phyloP scores from a whole-genome alignment of 2,113 vertebrate genomes.

The Helogale parvula region DNA sequence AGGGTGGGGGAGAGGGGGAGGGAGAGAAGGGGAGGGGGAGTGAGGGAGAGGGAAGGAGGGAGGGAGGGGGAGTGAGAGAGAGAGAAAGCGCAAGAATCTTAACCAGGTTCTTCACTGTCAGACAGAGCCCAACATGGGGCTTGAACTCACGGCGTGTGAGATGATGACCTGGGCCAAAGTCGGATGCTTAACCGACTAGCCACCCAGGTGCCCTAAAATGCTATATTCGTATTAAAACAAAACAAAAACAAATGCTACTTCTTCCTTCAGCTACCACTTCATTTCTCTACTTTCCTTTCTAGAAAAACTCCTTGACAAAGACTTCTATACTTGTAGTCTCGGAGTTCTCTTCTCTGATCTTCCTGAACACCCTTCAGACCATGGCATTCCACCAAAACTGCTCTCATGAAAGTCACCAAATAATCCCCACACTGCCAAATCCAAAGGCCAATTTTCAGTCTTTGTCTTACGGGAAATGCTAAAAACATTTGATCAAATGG shows the following conservation, averaged over 20 bases:
- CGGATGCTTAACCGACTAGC: too few species aligned
- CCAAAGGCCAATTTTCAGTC: background rate
- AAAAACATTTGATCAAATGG: slow-evolving; percentile 4
- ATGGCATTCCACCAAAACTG: background rate
- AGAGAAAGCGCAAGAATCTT: too few species aligned
- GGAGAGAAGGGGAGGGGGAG: too few species aligned
- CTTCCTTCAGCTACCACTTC: background rate
- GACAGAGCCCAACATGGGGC: too few species aligned
- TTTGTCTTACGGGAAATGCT: background rate
- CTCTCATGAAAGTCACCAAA: background rate
- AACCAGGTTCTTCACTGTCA: too few species aligned
- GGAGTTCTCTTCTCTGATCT: background rate
- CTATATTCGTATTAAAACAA: background rate
- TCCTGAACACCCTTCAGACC: background rate
- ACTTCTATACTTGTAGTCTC: background rate
- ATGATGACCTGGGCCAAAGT: too few species aligned
- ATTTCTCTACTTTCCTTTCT: background rate
- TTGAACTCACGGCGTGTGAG: too few species aligned
- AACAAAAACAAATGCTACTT: background rate
- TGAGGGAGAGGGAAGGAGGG: too few species aligned
- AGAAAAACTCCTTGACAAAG: background rate
- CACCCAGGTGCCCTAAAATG: background rate
- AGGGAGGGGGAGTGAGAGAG: too few species aligned
- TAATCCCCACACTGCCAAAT: background rate
- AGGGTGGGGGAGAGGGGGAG: too few species aligned